These are phyloP conservation scores for Saccopteryx bilineata DNA, from an alignment of 2,113 vertebrate species.

Conservation along the genomic window DNA sequence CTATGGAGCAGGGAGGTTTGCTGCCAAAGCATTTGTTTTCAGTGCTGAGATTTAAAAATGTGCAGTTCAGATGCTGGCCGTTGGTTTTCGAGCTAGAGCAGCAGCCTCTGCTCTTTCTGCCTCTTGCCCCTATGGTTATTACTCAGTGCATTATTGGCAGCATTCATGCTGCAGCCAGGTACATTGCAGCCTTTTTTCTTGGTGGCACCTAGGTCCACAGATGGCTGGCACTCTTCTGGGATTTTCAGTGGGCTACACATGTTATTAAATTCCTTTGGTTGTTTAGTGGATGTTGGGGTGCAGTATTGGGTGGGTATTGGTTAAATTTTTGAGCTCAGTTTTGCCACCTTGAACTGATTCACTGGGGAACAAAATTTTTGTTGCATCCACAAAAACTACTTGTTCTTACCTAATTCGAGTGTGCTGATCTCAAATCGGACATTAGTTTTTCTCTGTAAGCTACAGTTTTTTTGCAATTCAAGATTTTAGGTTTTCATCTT, in stretches of 20 bases:
- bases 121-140: background rate
- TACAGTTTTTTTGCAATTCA: too few relatives aligned
- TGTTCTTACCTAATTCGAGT: too few relatives aligned
- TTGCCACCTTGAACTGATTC: slow-evolving; percentile 49
- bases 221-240: background rate
- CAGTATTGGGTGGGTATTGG: background rate
- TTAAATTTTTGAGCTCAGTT: slow-evolving; percentile 11
- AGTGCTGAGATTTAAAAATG: background rate
- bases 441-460: too few relatives aligned
- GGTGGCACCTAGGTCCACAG: background rate
- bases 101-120: background rate
- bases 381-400: too few relatives aligned
- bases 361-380: too few relatives aligned
- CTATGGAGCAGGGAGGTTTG: background rate
- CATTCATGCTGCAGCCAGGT: background rate
- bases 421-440: too few relatives aligned
- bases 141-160: background rate
- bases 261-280: background rate
- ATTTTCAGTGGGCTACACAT: background rate
- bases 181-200: background rate
- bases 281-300: background rate
- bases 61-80: background rate
- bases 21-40: slow-evolving; percentile 4
- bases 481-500: too few relatives aligned
- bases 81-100: background rate